Conservation (phyloP, 2,113 vertebrate species). For the Podarcis raffonei region DNA sequence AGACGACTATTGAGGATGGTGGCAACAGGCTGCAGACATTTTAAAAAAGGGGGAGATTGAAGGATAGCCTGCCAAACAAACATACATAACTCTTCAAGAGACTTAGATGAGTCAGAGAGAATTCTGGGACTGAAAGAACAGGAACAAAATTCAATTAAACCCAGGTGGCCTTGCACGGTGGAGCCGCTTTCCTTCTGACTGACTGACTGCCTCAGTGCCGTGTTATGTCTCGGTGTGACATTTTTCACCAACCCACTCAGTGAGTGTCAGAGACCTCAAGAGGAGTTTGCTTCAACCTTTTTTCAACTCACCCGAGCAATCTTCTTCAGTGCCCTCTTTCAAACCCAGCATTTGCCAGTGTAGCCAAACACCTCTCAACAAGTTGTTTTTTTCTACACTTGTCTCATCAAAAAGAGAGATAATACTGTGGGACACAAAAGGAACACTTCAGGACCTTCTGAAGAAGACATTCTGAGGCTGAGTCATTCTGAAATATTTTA, state of each 20-base stretch:
- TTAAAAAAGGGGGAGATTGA: constrained; percentile 37
- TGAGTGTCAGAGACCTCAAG: constrained; percentile 57
- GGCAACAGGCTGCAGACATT: constrained; percentile 69
- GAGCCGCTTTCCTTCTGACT: constrained; percentile 60
- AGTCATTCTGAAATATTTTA: constrained; percentile 68
- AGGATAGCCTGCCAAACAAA: constrained; percentile 61
- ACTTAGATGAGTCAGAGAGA: constrained; percentile 56
- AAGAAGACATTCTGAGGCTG: constrained; percentile 67
- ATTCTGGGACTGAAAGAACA: constrained; percentile 68
- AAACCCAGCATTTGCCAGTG: constrained; percentile 78
- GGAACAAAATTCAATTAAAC: constrained; percentile 67
- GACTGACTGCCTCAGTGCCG: constrained; percentile 60
- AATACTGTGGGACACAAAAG: constrained; percentile 72
- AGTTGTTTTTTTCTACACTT: constrained; percentile 70
- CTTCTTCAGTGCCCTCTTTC: constrained; percentile 68
- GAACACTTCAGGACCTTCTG: constrained; percentile 70
- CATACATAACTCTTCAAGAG: constrained; percentile 55
- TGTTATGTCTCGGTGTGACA: constrained; percentile 63
- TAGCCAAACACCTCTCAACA: constrained; percentile 70
- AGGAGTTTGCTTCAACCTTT: constrained; percentile 60
- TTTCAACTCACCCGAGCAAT: constrained; percentile 59
- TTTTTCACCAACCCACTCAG: constrained; percentile 58
- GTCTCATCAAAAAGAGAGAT: constrained; percentile 78
- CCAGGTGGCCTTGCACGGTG: constrained; percentile 63
- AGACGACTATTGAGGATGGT: constrained; percentile 4